These are phyloP conservation scores for Danio jaintianensis DNA, from an alignment of 2,797 vertebrate species.

Conservation along the genomic window DNA sequence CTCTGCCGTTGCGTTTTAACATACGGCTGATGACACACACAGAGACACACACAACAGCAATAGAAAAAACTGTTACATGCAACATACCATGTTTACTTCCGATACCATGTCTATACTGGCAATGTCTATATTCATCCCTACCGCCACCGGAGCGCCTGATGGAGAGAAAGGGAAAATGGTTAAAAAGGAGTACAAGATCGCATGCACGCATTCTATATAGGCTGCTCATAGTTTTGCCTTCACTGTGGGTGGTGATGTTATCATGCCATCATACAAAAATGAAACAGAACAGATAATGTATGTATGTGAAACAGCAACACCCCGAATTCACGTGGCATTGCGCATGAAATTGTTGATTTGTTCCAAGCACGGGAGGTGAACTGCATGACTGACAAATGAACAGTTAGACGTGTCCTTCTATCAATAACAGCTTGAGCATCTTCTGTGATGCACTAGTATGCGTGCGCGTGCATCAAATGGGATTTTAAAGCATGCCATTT, in stretches of 20 bases:
- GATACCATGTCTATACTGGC: slow-evolving; percentile 99
- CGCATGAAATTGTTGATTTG: slow-evolving; percentile 57
- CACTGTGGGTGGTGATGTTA: no score
- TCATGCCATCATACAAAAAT: neutral
- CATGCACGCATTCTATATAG: slow-evolving; percentile 36
- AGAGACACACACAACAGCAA: slow-evolving; percentile 39
- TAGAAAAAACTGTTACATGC: slow-evolving; percentile 57
- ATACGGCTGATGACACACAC: neutral
- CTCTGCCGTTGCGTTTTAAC: neutral
- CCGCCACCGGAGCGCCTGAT: slow-evolving; percentile 94
- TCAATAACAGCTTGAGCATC: slow-evolving; percentile 25
- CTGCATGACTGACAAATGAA: slow-evolving; percentile 35
- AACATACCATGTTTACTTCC: slow-evolving; percentile 99
- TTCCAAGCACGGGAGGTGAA: slow-evolving; percentile 46
- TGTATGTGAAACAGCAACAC: slow-evolving; percentile 41
- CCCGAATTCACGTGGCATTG: slow-evolving; percentile 50
- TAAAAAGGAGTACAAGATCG: slow-evolving; percentile 65
- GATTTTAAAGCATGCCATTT: slow-evolving; percentile 17
- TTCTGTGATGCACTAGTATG: neutral
- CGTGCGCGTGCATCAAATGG: neutral
- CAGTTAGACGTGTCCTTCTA: slow-evolving; percentile 37
- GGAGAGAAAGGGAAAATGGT: slow-evolving; percentile 54
- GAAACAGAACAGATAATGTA: neutral
- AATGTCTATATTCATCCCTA: slow-evolving; percentile 99
- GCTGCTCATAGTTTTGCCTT: neutral